A percentile compares a stretch with the other conserved stretches of the same genome.
Evolutionary conservation across 2,888 invertebrate species (phyloP).

Genomic region (Caenorhabditis panamensis): DNA sequence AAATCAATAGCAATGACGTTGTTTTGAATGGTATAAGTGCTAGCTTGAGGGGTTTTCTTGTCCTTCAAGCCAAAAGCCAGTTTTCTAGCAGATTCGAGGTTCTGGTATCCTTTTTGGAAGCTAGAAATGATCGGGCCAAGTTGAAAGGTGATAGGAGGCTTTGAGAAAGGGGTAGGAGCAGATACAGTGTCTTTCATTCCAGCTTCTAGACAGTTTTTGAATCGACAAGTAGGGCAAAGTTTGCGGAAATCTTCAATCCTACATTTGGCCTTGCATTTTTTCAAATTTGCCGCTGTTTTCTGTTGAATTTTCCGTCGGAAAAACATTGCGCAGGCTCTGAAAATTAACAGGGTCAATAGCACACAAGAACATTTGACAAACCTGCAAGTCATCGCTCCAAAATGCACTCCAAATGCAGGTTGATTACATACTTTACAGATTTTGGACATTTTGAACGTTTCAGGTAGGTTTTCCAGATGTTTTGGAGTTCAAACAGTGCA

Average conservation of each 20-base stretch:
- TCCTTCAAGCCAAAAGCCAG: background rate
- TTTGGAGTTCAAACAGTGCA: background rate
- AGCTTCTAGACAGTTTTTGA: background rate
- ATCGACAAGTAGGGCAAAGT: background rate
- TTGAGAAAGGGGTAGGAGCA: background rate
- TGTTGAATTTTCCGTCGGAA: background rate
- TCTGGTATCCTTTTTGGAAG: background rate
- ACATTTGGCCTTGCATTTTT: background rate
- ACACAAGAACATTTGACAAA: background rate
- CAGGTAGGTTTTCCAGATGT: too few species aligned
- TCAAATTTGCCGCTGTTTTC: background rate
- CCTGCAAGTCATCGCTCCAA: slow-evolving; percentile 7
- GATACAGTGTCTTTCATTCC: background rate
- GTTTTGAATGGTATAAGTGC: background rate
- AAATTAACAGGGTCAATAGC: background rate
- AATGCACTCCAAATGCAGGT: background rate
- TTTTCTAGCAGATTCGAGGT: background rate
- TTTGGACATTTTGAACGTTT: too few species aligned
- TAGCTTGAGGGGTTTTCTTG: background rate
- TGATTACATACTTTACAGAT: slow-evolving; percentile 9
- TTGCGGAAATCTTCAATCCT: background rate
- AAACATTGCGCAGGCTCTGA: slow-evolving; percentile 19
- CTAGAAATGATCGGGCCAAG: background rate
- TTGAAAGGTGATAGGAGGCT: background rate
- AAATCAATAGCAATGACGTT: slow-evolving; percentile 1